Evolutionary conservation across 2,113 vertebrate species (phyloP), one percentile per base, ranked within the genome.

Genomic region (Anoura caudifer): DNA sequence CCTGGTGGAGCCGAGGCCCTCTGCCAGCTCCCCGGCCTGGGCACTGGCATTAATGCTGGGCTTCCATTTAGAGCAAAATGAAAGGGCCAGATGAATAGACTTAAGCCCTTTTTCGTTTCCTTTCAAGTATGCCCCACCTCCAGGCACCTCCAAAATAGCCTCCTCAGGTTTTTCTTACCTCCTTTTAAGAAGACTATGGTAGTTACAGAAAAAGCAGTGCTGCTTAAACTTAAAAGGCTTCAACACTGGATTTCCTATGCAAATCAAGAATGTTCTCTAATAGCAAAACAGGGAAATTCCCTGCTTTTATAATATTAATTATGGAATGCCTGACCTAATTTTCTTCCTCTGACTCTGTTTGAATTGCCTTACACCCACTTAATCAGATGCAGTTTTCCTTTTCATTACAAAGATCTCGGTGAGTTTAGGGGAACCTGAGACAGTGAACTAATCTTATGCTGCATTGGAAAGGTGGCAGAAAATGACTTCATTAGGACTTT

Each of bases 61-160:
- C 76, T 82, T 88, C 90, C 96, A 95, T 97, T 98, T 97, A 97
- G 43, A 95, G 69, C 85, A 54, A 79, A 96, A 80, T 94, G 91
- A 97, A 96, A 97, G 81, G 96, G 33, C 0, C 2, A 33, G 38
- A 89, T 96, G 96, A 98, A 97, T 97, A 94, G 96, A 80, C 89
- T 97, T 96, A 94, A 97, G 70, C 65, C 70, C 94, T 80, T 96
- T 96, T 56, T 52, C 88, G 7, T 92, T 87, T 95, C 85, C 89
- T 97, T 97, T 97, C 94, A 97, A 96, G 63, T 36, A 17, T 70
- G 80, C 79, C 86, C 95, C 83, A 97, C 88, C 82, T 95, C 85
- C 67, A 85, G 79, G 82, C 75, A 96, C 79, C 91, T 79, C 83
- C 61, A 76, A 96, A 97, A 96, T 84, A 50, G 65, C 79, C 88